A percentile compares a stretch with the other conserved stretches of the same genome.
Evolutionary conservation across 2,888 invertebrate species (phyloP).

Genomic region (Cyrtodaria siliqua): DNA sequence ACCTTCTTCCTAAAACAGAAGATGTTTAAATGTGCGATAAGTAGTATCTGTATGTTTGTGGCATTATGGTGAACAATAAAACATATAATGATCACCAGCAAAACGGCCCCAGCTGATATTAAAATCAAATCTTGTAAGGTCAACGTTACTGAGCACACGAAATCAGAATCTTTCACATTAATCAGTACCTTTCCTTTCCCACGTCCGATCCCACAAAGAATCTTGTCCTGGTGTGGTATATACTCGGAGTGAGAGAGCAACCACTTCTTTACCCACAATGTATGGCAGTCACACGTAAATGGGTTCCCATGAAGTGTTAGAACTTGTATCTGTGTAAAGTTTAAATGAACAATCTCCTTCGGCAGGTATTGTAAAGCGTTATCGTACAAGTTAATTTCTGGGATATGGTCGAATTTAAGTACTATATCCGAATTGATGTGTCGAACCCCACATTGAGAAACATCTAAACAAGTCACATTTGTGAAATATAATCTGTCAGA

Average conservation of each 20-base stretch:
- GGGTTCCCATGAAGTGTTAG: conserved; percentile 42
- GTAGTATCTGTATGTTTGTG: conserved; percentile 15
- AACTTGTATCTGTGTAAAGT: conserved; percentile 1
- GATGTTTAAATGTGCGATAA: conserved; percentile 34
- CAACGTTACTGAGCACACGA: conserved; percentile 13
- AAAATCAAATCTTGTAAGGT: conserved; percentile 1
- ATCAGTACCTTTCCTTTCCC: conserved; percentile 20
- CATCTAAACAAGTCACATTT: conserved; percentile 12
- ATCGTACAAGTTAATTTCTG: conserved; percentile 25
- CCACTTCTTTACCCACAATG: conserved; percentile 64
- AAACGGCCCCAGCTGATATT: conserved; percentile 1
- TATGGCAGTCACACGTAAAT: conserved; percentile 60
- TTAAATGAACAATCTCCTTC: conserved; percentile 13
- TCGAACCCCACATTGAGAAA: conserved; percentile 29
- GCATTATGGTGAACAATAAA: neutral
- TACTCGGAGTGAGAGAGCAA: neutral
- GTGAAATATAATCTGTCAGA: conserved; percentile 20
- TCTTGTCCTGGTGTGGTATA: conserved; percentile 30
- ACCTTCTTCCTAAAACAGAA: conserved; percentile 22
- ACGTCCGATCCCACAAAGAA: conserved; percentile 27
- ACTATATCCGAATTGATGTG: conserved; percentile 23
- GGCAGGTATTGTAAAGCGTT: conserved; percentile 47
- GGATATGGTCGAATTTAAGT: conserved; percentile 13
- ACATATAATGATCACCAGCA: conserved; percentile 9
- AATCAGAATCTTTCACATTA: conserved; percentile 30